A percentile compares a stretch with the other conserved stretches of the same genome.
phyloP scores from a whole-genome alignment of 2,797 vertebrate genomes.

The Anguilla marmorata region DNA sequence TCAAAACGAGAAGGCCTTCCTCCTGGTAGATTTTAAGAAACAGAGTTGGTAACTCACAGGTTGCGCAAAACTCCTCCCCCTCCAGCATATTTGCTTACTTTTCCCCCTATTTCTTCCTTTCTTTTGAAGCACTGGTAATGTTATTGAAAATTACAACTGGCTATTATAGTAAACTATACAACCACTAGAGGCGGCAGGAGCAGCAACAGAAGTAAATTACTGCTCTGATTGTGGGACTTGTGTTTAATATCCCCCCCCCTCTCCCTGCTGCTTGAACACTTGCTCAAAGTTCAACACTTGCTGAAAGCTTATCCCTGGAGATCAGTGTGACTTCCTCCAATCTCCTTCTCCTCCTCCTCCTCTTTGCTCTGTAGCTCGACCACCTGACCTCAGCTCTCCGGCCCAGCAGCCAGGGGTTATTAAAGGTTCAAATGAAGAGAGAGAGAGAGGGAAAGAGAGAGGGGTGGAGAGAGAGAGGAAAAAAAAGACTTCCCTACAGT shows the following conservation, averaged over 20 bases:
- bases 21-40: background rate
- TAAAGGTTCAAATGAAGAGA: constrained; percentile 69
- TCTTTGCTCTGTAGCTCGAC: background rate
- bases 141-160: background rate
- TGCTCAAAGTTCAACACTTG: constrained; percentile 28
- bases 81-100: background rate
- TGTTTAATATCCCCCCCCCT: constrained; percentile 8
- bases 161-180: constrained; percentile 64
- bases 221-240: background rate
- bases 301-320: constrained; percentile 29
- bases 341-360: background rate
- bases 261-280: constrained; percentile 31
- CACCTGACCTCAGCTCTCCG: constrained; percentile 60
- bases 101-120: background rate
- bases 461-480: constrained; percentile 44
- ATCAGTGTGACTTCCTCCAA: background rate
- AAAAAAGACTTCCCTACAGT: constrained; percentile 61
- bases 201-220: background rate
- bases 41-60: background rate
- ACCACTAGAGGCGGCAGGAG: constrained; percentile 57
- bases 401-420: constrained; percentile 66
- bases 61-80: background rate
- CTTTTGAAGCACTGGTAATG: no score
- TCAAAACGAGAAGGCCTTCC: background rate
- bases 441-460: no score